phyloP scores from a whole-genome alignment of 2,888 invertebrate species.

The Rhabditoides inermis region DNA sequence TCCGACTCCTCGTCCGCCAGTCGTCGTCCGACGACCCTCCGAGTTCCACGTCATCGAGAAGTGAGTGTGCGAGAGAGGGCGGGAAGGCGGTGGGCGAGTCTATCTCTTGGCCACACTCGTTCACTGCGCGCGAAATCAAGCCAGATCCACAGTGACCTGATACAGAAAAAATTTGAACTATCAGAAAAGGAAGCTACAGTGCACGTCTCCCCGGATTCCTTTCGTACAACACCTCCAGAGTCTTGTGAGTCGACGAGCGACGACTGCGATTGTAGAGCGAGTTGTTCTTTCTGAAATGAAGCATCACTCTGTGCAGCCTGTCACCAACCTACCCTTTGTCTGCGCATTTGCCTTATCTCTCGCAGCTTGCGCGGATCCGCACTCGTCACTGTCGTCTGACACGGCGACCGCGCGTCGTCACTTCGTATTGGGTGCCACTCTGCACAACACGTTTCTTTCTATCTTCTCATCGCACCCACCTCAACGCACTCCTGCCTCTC shows the following conservation, averaged over 20 bases:
- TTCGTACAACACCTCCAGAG: not conserved
- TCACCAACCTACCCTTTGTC: not conserved
- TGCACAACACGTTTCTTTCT: no score
- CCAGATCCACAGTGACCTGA: constrained; percentile 15
- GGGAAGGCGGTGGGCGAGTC: no score
- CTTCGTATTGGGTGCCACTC: no score
- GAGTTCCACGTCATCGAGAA: constrained; percentile 8
- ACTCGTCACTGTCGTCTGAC: not conserved
- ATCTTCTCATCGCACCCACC: no score
- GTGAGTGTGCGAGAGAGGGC: no score
- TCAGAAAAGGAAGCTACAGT: no score
- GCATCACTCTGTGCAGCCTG: no score
- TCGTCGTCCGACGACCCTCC: not conserved
- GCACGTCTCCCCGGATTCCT: not conserved
- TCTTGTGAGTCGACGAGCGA: no score
- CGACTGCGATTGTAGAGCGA: no score
- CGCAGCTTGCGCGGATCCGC: not conserved
- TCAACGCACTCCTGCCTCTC: not conserved
- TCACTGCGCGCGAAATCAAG: constrained; percentile 16
- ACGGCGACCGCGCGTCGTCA: not conserved
- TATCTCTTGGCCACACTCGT: constrained; percentile 18
- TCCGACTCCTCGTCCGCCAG: not conserved
- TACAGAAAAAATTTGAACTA: no score
- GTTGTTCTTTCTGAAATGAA: no score
- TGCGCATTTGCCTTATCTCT: not conserved